Percentiles rank a stretch among this genome's conserved stretches.
Evolutionary conservation across 1,140 invertebrate species (phyloP).

Genomic region (Dendrolimus kikuchii): DNA sequence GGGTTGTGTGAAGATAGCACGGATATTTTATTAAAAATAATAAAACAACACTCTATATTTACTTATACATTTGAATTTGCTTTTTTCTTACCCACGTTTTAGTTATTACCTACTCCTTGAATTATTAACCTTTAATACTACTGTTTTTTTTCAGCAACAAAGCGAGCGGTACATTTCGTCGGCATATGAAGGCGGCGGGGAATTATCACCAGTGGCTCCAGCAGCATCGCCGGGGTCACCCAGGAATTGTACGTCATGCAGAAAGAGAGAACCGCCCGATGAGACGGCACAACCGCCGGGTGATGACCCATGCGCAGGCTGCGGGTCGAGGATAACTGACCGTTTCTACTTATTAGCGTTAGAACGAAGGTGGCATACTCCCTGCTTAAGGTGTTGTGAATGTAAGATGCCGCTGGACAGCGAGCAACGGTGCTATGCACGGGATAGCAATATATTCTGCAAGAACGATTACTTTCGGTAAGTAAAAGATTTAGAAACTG

Average conservation of each 20-base stretch:
- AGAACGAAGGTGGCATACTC: constrained; percentile 93
- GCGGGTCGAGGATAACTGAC: constrained; percentile 87
- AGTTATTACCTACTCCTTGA: too few relatives aligned
- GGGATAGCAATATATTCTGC: constrained; percentile 96
- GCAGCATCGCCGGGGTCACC: constrained; percentile 72
- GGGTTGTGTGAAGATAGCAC: too few relatives aligned
- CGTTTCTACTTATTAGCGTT: constrained; percentile 94
- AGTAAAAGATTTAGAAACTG: constrained; percentile 49
- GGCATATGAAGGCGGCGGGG: constrained; percentile 79
- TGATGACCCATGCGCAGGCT: constrained; percentile 86
- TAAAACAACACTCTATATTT: too few relatives aligned
- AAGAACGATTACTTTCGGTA: constrained; percentile 98
- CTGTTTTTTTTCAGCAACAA: constrained; percentile 70
- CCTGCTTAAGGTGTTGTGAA: constrained; percentile 92
- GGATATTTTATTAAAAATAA: too few relatives aligned
- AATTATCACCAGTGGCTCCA: constrained; percentile 81
- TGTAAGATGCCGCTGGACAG: constrained; percentile 92
- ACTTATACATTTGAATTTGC: too few relatives aligned
- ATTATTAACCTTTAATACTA: neutral
- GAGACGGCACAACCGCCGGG: constrained; percentile 50
- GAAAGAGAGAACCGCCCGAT: constrained; percentile 66
- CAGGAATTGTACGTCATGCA: constrained; percentile 62
- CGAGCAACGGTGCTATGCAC: constrained; percentile 93
- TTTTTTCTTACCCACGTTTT: too few relatives aligned
- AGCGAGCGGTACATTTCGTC: constrained; percentile 76